These are phyloP conservation scores for Phalloptychus januarius DNA, from an alignment of 2,797 vertebrate species.

Conservation along the genomic window DNA sequence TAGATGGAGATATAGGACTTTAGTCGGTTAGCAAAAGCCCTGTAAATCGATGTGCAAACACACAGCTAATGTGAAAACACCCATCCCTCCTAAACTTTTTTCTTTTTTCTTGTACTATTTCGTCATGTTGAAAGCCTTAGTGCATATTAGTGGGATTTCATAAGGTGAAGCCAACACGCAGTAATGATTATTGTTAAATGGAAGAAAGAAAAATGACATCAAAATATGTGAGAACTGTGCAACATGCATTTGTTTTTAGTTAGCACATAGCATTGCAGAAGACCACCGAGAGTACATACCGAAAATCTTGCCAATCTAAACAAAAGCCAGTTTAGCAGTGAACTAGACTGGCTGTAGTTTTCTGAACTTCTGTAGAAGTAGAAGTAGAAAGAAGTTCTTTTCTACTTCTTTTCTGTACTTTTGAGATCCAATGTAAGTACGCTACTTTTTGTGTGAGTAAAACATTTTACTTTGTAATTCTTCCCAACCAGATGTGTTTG, in stretches of 20 bases:
- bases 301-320: too few species aligned
- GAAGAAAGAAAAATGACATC: not conserved
- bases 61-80: constrained; percentile 10
- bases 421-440: too few species aligned
- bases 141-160: not conserved
- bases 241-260: not conserved
- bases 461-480: too few species aligned
- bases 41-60: constrained; percentile 69
- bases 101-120: not conserved
- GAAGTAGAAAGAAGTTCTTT: too few species aligned
- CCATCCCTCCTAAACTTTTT: not conserved
- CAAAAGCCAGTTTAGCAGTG: too few species aligned
- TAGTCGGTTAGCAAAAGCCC: constrained; percentile 55
- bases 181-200: not conserved
- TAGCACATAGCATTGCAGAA: not conserved
- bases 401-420: too few species aligned
- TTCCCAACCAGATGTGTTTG: too few species aligned
- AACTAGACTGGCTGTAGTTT: too few species aligned
- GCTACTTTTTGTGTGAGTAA: too few species aligned
- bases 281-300: too few species aligned
- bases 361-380: too few species aligned
- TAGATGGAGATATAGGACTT: constrained; percentile 59
- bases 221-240: not conserved
- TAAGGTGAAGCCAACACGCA: not conserved
- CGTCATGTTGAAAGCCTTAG: not conserved